Evolutionary conservation across 2,113 vertebrate genomes (phyloP), one percentile per base, ranked within the genome.

Genomic region (Perca flavescens): DNA sequence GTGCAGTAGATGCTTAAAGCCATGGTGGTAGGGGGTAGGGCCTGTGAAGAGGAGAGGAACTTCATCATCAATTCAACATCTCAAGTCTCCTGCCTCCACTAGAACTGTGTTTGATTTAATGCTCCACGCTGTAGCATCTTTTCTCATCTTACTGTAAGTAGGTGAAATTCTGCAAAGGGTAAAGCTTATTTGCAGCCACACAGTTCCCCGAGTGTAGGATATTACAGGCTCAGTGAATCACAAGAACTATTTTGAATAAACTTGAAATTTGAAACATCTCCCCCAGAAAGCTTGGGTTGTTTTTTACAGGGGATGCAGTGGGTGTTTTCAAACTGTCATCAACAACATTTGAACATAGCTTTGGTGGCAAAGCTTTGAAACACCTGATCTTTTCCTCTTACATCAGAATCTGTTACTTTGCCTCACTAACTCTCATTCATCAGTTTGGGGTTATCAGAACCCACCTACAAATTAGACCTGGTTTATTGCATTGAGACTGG

Each of bases 1-100:
- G 93, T 94, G 92, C 98, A 99, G 96, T 99, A 99, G 86, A 98
- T 96, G 87, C 97, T 96, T 74, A 96, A 91, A 3, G 96, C 97
- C 91, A 97, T 85, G 53, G 93, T 93, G 83, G 94, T 97, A 12
- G 97, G 96, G 82, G 98, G 98, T 79, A 97, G 95, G 84, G 97
- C 97, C 98, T 99, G 88, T 10, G 74, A 56, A 63, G 63, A 54
- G 53, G 6, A 78, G 67, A 62, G 17, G 43, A 65, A 61, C 22
- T 14, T 63, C 9, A 22, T 62, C 1, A 67, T 82, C 56, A 72
- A 62, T 72, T 64, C 22, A 53, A 47, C 43, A 52, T 72, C 47
- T 73, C 43, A 50, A 49, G 34, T 49, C 12, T 61, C 58, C 40
- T 56, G 52, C 76, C 22, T 46, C 64, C 22, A 56, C 12, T 0